These are phyloP conservation scores for Agrenia bidenticulata DNA, from an alignment of 2,888 invertebrate species.

Conservation along the genomic window DNA sequence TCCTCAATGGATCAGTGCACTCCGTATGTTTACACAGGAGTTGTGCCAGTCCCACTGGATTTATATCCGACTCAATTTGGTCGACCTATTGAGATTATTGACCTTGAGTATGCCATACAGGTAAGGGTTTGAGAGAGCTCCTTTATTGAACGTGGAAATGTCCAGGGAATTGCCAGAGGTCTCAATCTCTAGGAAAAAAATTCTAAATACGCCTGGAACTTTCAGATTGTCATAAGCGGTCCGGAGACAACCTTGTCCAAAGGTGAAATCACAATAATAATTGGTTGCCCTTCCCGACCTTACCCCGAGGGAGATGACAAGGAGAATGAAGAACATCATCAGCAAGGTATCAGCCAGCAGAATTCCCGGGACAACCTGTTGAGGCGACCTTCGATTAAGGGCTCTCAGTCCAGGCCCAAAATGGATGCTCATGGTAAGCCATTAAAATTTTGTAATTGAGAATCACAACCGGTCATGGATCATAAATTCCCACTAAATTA, in stretches of 20 bases:
- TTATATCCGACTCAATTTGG: constrained; percentile 42
- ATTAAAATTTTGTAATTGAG: background rate
- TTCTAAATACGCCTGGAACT: too few species aligned
- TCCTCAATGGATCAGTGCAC: constrained; percentile 43
- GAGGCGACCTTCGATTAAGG: background rate
- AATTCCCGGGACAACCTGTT: constrained; percentile 5
- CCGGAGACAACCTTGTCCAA: constrained; percentile 30
- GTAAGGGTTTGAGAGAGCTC: too few species aligned
- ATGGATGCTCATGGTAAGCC: constrained; percentile 36
- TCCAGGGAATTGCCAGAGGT: too few species aligned
- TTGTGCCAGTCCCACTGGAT: constrained; percentile 38
- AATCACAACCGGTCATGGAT: too few species aligned
- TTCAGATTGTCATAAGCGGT: constrained; percentile 35
- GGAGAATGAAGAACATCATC: constrained; percentile 16
- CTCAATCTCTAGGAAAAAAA: too few species aligned
- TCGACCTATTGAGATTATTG: constrained; percentile 41
- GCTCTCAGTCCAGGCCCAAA: constrained; percentile 1
- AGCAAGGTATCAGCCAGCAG: constrained; percentile 1
- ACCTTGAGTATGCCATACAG: constrained; percentile 38
- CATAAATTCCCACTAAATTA: too few species aligned
- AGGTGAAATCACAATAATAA: constrained; percentile 36
- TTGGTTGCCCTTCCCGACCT: constrained; percentile 31
- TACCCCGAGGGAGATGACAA: constrained; percentile 26
- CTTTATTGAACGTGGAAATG: too few species aligned
- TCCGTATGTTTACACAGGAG: constrained; percentile 41